Evolutionary conservation across 2,113 vertebrate genomes (phyloP).

Genomic region (Pongo pygmaeus): DNA sequence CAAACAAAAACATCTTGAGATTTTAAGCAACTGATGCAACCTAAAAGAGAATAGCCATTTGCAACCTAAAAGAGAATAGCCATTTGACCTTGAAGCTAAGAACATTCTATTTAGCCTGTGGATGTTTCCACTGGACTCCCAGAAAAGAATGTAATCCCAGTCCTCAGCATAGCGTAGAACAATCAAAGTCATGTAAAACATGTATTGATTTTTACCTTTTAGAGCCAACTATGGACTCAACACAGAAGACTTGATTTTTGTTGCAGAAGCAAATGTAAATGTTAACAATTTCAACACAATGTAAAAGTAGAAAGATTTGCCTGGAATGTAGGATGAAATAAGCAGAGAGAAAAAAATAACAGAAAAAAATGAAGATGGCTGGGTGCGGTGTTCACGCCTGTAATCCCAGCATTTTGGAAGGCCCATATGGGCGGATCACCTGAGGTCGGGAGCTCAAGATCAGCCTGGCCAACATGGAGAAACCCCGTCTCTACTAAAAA

Average conservation of each 20-base stretch:
- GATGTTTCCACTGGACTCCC: background rate
- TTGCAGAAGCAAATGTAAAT: background rate
- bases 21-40: slow-evolving; percentile 4
- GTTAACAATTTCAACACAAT: background rate
- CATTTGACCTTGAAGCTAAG: slow-evolving; percentile 4
- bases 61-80: slow-evolving; percentile 24
- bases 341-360: background rate
- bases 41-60: slow-evolving; percentile 15
- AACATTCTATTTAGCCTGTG: background rate
- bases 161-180: background rate
- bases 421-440: no score
- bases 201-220: background rate
- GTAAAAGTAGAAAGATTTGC: background rate
- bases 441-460: no score
- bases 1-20: slow-evolving; percentile 38
- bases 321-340: background rate
- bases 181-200: background rate
- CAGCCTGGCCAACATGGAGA: no score
- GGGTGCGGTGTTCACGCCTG: no score
- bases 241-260: background rate
- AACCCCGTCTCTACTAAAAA: no score
- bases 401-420: no score
- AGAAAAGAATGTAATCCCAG: background rate
- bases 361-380: background rate
- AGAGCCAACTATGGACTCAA: background rate